Percentiles rank a stretch among this genome's conserved stretches.
Conservation (phyloP, 2,113 vertebrate species). For the Actenoides lindsayi region DNA sequence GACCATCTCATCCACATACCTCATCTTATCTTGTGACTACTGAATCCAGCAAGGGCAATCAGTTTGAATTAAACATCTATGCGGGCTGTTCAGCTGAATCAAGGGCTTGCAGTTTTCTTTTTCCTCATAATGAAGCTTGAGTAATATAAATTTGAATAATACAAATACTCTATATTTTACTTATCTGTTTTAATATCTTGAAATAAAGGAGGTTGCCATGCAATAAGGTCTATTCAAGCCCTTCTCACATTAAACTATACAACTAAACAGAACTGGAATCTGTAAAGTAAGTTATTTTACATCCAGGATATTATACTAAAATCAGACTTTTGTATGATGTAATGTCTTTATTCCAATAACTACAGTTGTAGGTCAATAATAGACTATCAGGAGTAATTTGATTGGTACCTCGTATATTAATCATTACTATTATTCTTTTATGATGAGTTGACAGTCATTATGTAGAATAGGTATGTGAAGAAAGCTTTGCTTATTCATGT, state of each 20-base stretch:
- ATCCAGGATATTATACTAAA: neutral
- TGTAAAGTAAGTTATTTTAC: neutral
- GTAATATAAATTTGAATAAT: neutral
- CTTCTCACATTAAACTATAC: neutral
- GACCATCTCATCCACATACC: neutral
- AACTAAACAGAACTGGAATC: neutral
- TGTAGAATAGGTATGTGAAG: neutral
- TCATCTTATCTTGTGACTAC: neutral
- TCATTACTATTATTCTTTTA: neutral
- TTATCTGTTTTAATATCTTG: neutral
- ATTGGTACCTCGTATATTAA: neutral
- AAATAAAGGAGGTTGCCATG: neutral
- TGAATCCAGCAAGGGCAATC: neutral
- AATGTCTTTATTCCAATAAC: neutral
- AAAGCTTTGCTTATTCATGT: neutral
- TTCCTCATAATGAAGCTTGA: neutral
- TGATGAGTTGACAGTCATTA: neutral
- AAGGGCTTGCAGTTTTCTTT: neutral
- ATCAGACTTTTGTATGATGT: neutral
- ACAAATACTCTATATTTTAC: neutral
- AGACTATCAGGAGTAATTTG: neutral
- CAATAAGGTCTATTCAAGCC: neutral
- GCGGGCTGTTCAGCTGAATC: neutral
- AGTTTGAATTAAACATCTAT: neutral
- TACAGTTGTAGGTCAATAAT: neutral